Evolutionary conservation across 2,113 vertebrate genomes (phyloP).

Genomic region (Passer domesticus): DNA sequence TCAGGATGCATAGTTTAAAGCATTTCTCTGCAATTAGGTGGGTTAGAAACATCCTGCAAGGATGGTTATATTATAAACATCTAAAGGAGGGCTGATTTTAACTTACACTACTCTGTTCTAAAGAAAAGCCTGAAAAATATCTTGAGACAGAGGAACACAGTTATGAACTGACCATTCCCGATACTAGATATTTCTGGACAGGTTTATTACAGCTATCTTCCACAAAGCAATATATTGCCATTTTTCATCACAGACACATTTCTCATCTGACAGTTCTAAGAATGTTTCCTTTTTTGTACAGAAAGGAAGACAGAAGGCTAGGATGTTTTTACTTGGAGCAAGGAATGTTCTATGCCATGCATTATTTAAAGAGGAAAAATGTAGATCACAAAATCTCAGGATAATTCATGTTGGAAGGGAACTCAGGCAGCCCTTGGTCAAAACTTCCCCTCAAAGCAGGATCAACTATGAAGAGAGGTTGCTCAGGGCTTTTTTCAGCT

Average conservation of each 20-base stretch:
- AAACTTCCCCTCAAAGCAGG: background rate
- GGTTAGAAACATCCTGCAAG: background rate
- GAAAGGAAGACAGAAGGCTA: background rate
- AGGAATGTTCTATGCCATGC: background rate
- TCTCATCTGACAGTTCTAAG: slow-evolving; percentile 1
- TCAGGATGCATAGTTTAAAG: background rate
- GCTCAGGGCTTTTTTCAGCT: background rate
- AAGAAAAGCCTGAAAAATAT: background rate
- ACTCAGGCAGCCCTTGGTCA: background rate
- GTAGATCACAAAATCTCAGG: background rate
- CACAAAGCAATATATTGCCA: background rate
- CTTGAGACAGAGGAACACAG: background rate
- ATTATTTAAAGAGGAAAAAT: slow-evolving; percentile 30
- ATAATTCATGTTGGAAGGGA: background rate
- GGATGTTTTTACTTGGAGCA: background rate
- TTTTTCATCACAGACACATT: slow-evolving; percentile 1
- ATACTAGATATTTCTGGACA: background rate
- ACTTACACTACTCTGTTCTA: background rate
- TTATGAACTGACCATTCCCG: background rate
- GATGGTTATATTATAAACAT: background rate
- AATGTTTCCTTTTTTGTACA: background rate
- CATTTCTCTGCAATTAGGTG: background rate
- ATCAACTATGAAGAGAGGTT: background rate
- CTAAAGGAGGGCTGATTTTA: background rate
- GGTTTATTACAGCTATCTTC: background rate